phyloP scores from a whole-genome alignment of 2,888 invertebrate genomes.

The Aspidapion aeneum region DNA sequence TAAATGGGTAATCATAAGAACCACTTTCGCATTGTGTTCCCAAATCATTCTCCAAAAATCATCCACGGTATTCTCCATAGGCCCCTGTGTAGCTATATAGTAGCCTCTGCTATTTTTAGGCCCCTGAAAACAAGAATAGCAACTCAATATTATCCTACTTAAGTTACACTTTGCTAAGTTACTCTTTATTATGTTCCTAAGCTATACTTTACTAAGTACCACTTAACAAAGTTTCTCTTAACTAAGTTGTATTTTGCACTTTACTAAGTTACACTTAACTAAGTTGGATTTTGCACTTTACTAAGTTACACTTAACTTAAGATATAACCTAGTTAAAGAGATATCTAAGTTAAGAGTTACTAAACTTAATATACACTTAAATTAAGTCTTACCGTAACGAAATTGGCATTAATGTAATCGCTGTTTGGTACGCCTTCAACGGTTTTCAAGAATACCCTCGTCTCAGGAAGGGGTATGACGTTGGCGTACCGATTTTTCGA shows the following conservation, averaged over 20 bases:
- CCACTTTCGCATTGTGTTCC: conserved; percentile 87
- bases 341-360: too few species aligned
- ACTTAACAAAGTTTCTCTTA: too few species aligned
- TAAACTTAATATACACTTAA: too few species aligned
- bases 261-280: too few species aligned
- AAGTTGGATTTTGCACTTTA: too few species aligned
- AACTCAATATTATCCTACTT: too few species aligned
- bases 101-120: conserved; percentile 78
- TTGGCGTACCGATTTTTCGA: conserved; percentile 92
- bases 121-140: conserved; percentile 58
- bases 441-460: conserved; percentile 73
- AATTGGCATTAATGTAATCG: conserved; percentile 94
- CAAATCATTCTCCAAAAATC: conserved; percentile 97
- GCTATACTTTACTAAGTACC: too few species aligned
- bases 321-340: too few species aligned
- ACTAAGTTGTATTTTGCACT: too few species aligned
- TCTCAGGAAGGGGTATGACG: conserved; percentile 91
- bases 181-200: too few species aligned
- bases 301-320: too few species aligned
- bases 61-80: conserved; percentile 74
- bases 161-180: too few species aligned
- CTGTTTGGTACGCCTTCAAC: conserved; percentile 72
- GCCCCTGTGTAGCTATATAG: conserved; percentile 92
- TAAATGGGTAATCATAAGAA: conserved; percentile 88
- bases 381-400: conserved; percentile 68